Base-by-base conservation (phyloP, 2,797 vertebrate species). In the Falco columbarius region DNA sequence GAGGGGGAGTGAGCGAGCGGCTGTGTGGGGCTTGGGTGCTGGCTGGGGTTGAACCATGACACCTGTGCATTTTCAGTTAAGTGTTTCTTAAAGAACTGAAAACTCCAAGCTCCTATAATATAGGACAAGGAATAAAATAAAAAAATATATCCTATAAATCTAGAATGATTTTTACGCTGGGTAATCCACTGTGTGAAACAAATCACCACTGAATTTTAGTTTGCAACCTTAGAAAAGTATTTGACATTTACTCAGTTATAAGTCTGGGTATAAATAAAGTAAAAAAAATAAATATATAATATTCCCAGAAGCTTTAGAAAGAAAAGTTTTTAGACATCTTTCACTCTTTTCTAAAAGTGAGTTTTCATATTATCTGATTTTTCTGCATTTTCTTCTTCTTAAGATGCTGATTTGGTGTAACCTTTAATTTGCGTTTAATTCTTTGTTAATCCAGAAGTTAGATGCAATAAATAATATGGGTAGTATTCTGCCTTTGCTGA, bases 251-350 rank as follows among this genome's bases (percentile, higher is more conserved):
- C 29, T 93, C 49, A 71, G 30, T 52, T 71, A 10, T 30, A 49
- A 52, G n/a, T 19, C 21, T 30, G 32, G 16, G 9, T 90, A 49
- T 42, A 89, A 90, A 90, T 92, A 58, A 76, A 65, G 56, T 74
- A 3, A 0, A n/a, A 59, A 55, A 47, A 36, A 42, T 14, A 14
- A 5, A 52, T 71, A 3, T 0, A n/a, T 55, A 70, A 55, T 44
- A 30, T 9, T 92, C 67, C 61, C n/a, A 56, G n/a, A 22, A 44
- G 24, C 47, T 90, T 52, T 72, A 46, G 16, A 38, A 81, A 68
- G 46, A 77, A 56, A 21, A 66, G 30, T 70, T 81, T 86, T 54
- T 27, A 13, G 3, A n/a, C 3, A 51, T 14, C 19, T 56, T 87
- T 46, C 16, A 14, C 9, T 58, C 15, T 29, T 75, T 62, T 56